phyloP scores from a whole-genome alignment of 2,113 vertebrate genomes.

The Pachyramphus minor region DNA sequence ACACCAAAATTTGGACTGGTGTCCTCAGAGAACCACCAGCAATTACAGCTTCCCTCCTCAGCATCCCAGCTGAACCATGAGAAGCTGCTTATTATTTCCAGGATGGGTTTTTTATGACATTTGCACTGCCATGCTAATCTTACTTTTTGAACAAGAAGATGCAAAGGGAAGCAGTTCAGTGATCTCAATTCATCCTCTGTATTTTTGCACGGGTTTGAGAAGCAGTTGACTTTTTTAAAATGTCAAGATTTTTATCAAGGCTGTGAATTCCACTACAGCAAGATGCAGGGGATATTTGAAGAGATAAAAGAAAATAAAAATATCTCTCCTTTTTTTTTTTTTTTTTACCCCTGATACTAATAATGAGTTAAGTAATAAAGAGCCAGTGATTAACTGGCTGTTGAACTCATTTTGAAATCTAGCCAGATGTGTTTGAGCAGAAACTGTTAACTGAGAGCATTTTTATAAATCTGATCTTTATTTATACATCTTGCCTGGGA shows the following conservation, averaged over 20 bases:
- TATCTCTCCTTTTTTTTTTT: not conserved
- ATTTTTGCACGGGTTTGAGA: not conserved
- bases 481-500: not conserved
- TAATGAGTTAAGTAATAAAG: conserved; percentile 36
- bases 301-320: conserved; percentile 50
- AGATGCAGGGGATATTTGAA: not conserved
- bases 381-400: conserved; percentile 38
- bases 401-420: conserved; percentile 22
- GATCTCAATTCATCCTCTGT: not conserved
- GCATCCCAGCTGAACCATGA: not conserved
- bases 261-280: not conserved
- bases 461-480: conserved; percentile 32
- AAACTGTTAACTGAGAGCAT: not conserved
- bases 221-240: not conserved
- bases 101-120: not conserved
- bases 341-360: not conserved
- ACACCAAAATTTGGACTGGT: not conserved
- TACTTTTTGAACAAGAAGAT: not conserved
- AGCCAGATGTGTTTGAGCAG: conserved; percentile 31
- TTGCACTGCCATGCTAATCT: not conserved
- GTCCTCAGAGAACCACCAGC: not conserved
- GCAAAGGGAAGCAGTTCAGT: not conserved
- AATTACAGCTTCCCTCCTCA: not conserved
- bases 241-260: not conserved
- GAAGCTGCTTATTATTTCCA: not conserved